Evolutionary conservation across 2,797 vertebrate genomes (phyloP).

Genomic region (Paratrypauchen microcephalus): DNA sequence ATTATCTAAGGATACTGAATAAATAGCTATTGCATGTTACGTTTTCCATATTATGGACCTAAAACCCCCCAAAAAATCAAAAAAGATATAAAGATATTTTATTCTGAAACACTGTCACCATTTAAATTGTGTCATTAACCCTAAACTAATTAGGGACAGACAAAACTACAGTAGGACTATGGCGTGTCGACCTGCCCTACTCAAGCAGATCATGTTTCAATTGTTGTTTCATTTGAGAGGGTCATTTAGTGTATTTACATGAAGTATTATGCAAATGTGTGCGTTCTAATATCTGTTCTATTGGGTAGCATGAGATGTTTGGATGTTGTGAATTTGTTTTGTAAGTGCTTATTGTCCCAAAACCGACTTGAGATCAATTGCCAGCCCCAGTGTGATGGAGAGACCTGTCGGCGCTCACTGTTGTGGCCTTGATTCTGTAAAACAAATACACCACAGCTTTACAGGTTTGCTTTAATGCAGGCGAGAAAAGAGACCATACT

Average conservation of each 20-base stretch:
- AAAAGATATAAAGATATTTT: background rate
- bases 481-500: constrained; percentile 13
- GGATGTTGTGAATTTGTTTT: constrained; percentile 40
- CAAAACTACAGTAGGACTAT: too few relatives aligned
- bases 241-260: background rate
- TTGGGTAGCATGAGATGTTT: background rate
- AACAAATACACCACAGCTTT: constrained; percentile 64
- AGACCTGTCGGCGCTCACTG: too few relatives aligned
- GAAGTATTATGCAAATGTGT: background rate
- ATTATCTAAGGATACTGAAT: background rate
- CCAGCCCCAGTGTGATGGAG: constrained; percentile 69
- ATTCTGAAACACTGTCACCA: background rate
- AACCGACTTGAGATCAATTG: constrained; percentile 76
- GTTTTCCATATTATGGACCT: background rate
- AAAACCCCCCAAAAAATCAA: background rate
- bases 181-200: background rate
- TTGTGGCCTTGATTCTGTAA: constrained; percentile 75
- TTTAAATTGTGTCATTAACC: background rate
- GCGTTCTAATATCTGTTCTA: background rate
- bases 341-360: constrained; percentile 58
- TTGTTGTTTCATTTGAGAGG: background rate
- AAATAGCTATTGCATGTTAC: background rate
- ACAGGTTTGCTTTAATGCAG: constrained; percentile 44
- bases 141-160: background rate
- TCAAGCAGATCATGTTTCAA: background rate